Conservation (phyloP, 2,888 invertebrate genomes). For the Electrophaes corylata region DNA sequence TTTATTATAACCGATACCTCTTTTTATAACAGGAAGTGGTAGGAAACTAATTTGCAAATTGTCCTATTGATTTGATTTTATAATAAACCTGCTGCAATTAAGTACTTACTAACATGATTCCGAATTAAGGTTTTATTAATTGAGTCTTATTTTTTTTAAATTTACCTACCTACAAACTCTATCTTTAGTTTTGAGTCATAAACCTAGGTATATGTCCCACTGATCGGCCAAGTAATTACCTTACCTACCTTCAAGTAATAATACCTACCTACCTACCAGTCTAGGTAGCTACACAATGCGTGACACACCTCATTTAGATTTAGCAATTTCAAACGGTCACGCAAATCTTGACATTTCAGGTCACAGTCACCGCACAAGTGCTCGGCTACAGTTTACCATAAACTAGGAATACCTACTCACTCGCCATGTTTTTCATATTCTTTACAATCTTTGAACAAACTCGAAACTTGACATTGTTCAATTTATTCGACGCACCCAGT, state of each 20-base stretch:
- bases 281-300: constrained; percentile 22
- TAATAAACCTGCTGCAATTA: too few relatives aligned
- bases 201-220: background rate
- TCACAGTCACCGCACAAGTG: constrained; percentile 34
- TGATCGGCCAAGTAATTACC: background rate
- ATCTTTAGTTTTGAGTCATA: background rate
- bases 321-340: constrained; percentile 36
- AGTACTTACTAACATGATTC: too few relatives aligned
- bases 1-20: background rate
- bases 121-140: too few relatives aligned
- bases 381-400: constrained; percentile 23
- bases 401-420: constrained; percentile 2
- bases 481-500: constrained; percentile 64
- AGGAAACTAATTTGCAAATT: too few relatives aligned
- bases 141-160: too few relatives aligned
- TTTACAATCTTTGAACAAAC: constrained; percentile 65
- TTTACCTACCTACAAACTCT: too few relatives aligned
- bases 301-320: constrained; percentile 39
- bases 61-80: too few relatives aligned
- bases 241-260: background rate
- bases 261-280: constrained; percentile 6
- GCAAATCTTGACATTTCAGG: constrained; percentile 37
- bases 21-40: too few relatives aligned
- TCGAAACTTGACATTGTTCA: constrained; percentile 73
- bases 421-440: constrained; percentile 54